These are phyloP conservation scores for Dendrolimus kikuchii DNA, from an alignment of 1,140 invertebrate species.

Conservation along the genomic window DNA sequence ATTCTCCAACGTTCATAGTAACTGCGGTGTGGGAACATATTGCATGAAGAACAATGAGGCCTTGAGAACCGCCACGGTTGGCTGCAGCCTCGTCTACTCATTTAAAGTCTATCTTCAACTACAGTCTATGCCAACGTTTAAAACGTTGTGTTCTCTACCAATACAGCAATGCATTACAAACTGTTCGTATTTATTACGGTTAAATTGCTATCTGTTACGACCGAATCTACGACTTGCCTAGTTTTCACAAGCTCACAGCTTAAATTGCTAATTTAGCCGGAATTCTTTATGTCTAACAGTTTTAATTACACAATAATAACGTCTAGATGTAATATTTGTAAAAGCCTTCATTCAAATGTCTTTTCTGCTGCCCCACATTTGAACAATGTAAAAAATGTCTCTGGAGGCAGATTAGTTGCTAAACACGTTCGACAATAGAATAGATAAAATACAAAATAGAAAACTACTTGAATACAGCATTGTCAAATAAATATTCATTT, in stretches of 20 bases:
- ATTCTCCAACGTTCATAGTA: conserved; percentile 46
- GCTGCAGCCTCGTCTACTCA: conserved; percentile 23
- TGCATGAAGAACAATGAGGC: conserved; percentile 55
- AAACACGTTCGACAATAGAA: conserved; percentile 13
- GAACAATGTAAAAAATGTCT: too few species aligned
- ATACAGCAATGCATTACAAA: background rate
- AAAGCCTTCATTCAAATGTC: too few species aligned
- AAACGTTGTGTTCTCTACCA: background rate
- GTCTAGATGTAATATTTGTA: too few species aligned
- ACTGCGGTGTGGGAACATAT: conserved; percentile 57
- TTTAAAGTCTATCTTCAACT: conserved; percentile 13
- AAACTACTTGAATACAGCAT: conserved; percentile 11
- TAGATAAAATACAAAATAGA: conserved; percentile 11
- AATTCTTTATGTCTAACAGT: too few species aligned
- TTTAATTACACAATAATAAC: too few species aligned
- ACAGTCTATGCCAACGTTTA: background rate
- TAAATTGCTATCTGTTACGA: too few species aligned
- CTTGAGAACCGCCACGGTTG: conserved; percentile 37
- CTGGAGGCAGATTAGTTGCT: conserved; percentile 1
- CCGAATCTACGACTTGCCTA: too few species aligned
- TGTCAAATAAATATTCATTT: conserved; percentile 32
- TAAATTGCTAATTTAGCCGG: too few species aligned
- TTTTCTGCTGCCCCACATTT: too few species aligned
- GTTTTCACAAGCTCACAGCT: too few species aligned
- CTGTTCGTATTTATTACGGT: too few species aligned